Evolutionary conservation across 2,888 invertebrate genomes (phyloP).

Genomic region (Sarcophaga caerulescens): DNA sequence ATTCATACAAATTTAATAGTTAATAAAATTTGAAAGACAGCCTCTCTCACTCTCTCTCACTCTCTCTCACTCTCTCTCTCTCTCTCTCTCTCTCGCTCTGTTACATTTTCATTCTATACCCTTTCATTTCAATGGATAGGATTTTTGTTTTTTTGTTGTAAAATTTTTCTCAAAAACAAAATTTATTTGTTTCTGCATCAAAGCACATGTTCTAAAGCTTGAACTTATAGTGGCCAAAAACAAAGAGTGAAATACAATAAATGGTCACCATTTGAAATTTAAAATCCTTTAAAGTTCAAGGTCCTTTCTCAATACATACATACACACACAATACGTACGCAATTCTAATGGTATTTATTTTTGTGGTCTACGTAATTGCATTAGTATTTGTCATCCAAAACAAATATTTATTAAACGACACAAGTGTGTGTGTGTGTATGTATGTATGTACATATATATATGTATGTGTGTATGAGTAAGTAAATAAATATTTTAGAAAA

Average conservation of each 20-base stretch:
- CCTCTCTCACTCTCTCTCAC: no score
- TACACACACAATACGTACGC: background rate
- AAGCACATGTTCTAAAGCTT: conserved; percentile 31
- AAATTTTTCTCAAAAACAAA: background rate
- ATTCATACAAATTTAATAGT: background rate
- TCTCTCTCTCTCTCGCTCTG: no score
- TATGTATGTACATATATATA: no score
- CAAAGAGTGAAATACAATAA: conserved; percentile 19
- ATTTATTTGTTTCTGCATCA: conserved; percentile 22
- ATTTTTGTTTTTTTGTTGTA: background rate
- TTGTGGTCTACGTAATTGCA: background rate
- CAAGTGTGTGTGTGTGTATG: background rate
- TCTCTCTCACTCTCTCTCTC: no score
- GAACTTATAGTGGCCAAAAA: conserved; percentile 26
- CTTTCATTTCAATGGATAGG: background rate
- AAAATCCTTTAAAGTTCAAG: conserved; percentile 27
- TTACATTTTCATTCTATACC: background rate
- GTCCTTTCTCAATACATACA: background rate
- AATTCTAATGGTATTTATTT: background rate
- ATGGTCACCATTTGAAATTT: background rate
- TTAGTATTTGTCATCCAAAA: background rate
- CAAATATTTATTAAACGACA: background rate
- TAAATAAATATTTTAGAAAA: background rate
- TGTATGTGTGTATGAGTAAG: background rate
- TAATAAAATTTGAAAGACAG: background rate